Percentiles rank a stretch among this genome's conserved stretches.
Conservation (phyloP, 2,888 invertebrate genomes). For the Drosophila cracens region DNA sequence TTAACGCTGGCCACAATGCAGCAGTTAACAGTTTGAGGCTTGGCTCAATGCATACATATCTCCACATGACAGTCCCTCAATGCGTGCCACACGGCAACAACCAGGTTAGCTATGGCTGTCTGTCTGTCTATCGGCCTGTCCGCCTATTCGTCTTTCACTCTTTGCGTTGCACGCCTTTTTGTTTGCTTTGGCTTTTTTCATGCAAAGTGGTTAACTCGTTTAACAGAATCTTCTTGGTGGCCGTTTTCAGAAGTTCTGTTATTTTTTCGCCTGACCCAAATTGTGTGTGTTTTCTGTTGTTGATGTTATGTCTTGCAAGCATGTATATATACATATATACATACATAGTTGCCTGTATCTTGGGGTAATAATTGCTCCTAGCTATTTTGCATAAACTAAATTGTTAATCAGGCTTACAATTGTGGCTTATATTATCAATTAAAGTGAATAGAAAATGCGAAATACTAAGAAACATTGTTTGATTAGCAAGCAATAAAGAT, state of each 20-base stretch:
- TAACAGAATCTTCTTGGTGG: slow-evolving; percentile 47
- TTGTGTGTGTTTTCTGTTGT: slow-evolving; percentile 15
- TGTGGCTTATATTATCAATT: not conserved
- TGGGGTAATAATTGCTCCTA: not conserved
- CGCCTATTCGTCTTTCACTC: slow-evolving; percentile 8
- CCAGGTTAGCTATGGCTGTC: slow-evolving; percentile 9
- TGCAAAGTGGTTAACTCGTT: slow-evolving; percentile 80
- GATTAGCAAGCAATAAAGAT: not conserved
- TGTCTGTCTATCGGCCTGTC: slow-evolving; percentile 5
- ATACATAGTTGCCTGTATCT: not conserved
- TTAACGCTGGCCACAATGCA: slow-evolving; percentile 27
- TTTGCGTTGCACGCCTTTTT: slow-evolving; percentile 36
- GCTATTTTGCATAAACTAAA: slow-evolving; percentile 25
- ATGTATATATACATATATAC: not conserved
- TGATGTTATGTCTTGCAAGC: slow-evolving; percentile 12
- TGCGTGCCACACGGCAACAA: slow-evolving; percentile 32
- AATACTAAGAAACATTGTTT: slow-evolving; percentile 1
- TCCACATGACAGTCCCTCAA: slow-evolving; percentile 23
- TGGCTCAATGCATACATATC: slow-evolving; percentile 52
- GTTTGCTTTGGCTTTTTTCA: slow-evolving; percentile 67
- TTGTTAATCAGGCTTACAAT: slow-evolving; percentile 22
- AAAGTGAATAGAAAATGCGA: not conserved
- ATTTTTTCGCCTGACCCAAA: slow-evolving; percentile 73
- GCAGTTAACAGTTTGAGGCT: slow-evolving; percentile 13
- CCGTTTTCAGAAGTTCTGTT: slow-evolving; percentile 69